Conservation (phyloP, 1,140 invertebrate genomes). For the Plectrocnemia conspersa region DNA sequence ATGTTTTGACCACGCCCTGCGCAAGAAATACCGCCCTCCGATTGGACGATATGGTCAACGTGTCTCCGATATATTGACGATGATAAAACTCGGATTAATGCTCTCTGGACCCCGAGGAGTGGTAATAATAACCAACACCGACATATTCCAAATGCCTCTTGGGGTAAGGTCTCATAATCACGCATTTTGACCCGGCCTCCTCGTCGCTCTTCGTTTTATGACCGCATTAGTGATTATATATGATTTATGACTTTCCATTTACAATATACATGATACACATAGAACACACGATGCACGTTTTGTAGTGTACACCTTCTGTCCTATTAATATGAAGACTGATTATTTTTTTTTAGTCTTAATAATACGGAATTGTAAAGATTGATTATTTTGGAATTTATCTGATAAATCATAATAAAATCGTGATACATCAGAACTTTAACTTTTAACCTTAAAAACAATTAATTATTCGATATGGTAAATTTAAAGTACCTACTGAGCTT, state of each 20-base stretch:
- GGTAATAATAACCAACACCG: conserved; percentile 4
- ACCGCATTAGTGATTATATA: conserved; percentile 26
- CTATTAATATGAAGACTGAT: too few species aligned
- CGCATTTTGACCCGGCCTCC: conserved; percentile 18
- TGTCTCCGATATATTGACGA: conserved; percentile 29
- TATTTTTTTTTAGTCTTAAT: too few species aligned
- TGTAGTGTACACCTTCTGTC: too few species aligned
- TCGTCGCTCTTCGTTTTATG: conserved; percentile 12
- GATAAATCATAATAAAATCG: too few species aligned
- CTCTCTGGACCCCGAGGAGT: background rate
- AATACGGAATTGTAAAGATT: too few species aligned
- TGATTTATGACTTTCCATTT: conserved; percentile 32
- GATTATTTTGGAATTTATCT: too few species aligned
- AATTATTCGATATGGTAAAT: too few species aligned
- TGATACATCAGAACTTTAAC: too few species aligned
- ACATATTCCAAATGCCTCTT: conserved; percentile 30
- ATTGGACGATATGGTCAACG: conserved; percentile 36
- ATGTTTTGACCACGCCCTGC: conserved; percentile 30
- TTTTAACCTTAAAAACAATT: too few species aligned
- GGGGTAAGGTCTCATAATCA: conserved; percentile 25
- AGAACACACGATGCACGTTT: too few species aligned
- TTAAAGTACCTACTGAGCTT: too few species aligned
- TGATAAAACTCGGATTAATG: conserved; percentile 14
- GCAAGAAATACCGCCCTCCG: conserved; percentile 27
- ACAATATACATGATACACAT: too few species aligned